Evolutionary conservation across 92 coral and sea anemone genomes (phyloP).

Genomic region (Palythoa heliodiscus): DNA sequence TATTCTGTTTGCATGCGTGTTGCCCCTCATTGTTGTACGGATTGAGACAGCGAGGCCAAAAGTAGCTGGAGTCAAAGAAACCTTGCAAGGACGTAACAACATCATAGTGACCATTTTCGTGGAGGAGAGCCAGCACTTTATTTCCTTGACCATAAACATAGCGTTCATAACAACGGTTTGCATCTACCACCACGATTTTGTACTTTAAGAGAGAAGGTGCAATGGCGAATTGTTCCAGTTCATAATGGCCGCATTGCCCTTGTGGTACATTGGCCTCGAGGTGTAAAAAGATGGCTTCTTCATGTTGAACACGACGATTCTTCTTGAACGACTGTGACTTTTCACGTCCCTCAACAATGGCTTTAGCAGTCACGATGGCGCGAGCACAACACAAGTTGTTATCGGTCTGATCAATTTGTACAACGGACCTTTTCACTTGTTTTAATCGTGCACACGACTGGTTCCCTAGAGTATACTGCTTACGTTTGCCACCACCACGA

Average conservation of each 20-base stretch:
- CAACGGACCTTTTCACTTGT: too few species aligned
- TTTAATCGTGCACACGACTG: too few species aligned
- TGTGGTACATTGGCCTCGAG: background rate
- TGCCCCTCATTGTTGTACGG: background rate
- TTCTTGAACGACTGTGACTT: background rate
- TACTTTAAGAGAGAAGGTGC: background rate
- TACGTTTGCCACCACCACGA: conserved; percentile 27
- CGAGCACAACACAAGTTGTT: conserved; percentile 59
- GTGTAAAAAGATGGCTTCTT: background rate
- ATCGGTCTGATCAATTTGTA: too few species aligned
- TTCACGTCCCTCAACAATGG: background rate
- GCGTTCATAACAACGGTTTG: background rate
- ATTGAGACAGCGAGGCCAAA: background rate
- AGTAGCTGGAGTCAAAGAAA: background rate
- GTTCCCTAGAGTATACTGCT: too few species aligned
- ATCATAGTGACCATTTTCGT: background rate
- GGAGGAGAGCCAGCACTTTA: background rate
- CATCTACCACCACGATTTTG: background rate
- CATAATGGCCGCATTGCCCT: background rate
- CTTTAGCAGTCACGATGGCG: conserved; percentile 34
- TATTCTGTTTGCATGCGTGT: background rate
- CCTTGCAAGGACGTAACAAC: background rate
- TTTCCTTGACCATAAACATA: background rate
- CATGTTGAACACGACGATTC: background rate
- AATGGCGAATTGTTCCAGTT: background rate